These are phyloP conservation scores for Miniopterus natalensis DNA, from an alignment of 2,113 vertebrate species.

Conservation along the genomic window DNA sequence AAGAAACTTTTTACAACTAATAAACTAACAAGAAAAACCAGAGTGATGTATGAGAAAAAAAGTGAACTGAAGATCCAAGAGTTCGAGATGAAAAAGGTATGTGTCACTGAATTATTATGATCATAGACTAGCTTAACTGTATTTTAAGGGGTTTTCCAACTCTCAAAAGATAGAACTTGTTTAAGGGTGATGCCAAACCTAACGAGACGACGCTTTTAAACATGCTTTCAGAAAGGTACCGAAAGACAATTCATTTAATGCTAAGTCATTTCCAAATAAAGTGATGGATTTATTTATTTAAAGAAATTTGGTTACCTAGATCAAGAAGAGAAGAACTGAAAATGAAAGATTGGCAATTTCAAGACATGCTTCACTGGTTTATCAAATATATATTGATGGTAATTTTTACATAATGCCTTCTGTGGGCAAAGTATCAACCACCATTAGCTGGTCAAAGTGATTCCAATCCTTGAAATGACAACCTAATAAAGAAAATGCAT, in stretches of 20 bases:
- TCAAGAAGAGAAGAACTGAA: slow-evolving; percentile 25
- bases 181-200: background rate
- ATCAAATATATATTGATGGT: slow-evolving; percentile 11
- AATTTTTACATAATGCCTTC: slow-evolving; percentile 31
- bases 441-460: background rate
- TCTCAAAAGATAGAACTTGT: background rate
- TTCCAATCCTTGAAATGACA: background rate
- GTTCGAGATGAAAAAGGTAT: background rate
- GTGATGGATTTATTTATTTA: background rate
- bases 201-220: background rate
- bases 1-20: slow-evolving; percentile 76
- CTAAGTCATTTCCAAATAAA: slow-evolving; percentile 43
- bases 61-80: background rate
- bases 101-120: too few species aligned
- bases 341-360: background rate
- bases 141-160: background rate
- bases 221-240: background rate
- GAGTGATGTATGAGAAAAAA: background rate
- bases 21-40: slow-evolving; percentile 57
- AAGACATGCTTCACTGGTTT: background rate
- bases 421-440: slow-evolving; percentile 20
- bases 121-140: background rate
- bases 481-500: background rate
- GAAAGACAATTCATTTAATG: background rate
- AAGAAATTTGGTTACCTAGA: background rate